These are phyloP conservation scores for Cotesia chilonis DNA, from an alignment of 1,140 invertebrate genomes.

Conservation along the genomic window DNA sequence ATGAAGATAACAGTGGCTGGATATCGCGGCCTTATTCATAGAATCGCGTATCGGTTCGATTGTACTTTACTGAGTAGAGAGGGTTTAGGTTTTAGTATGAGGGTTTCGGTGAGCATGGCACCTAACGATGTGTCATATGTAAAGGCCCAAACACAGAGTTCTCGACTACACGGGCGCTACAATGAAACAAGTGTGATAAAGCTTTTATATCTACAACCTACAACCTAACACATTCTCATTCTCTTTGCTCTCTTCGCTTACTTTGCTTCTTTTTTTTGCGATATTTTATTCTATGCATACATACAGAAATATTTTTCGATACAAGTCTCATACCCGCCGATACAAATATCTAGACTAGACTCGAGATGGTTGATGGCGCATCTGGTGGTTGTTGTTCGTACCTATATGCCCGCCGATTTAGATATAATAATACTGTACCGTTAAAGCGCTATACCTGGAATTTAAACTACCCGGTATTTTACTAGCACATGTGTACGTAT, in stretches of 20 bases:
- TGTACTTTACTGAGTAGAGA: constrained; percentile 28
- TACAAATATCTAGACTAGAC: too few relatives aligned
- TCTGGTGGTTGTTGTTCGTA: too few relatives aligned
- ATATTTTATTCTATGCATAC: too few relatives aligned
- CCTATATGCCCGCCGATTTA: too few relatives aligned
- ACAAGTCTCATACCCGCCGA: too few relatives aligned
- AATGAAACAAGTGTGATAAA: constrained; percentile 49
- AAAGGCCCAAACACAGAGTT: not conserved
- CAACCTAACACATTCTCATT: too few relatives aligned
- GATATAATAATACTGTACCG: constrained; percentile 33
- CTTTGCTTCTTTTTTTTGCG: too few relatives aligned
- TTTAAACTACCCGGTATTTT: not conserved
- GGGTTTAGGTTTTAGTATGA: constrained; percentile 15
- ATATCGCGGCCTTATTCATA: constrained; percentile 40
- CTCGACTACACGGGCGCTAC: constrained; percentile 32
- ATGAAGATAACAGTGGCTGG: constrained; percentile 28
- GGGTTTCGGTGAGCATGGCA: constrained; percentile 8
- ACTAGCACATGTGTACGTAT: not conserved
- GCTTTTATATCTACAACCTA: constrained; percentile 33
- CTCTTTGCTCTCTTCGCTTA: too few relatives aligned
- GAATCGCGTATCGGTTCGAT: constrained; percentile 13
- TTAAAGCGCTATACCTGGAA: not conserved
- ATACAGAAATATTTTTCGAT: too few relatives aligned
- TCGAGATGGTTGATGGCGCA: too few relatives aligned
- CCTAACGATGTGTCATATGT: not conserved